Conservation (phyloP, 2,888 invertebrate species). For the Anaspis maculata region DNA sequence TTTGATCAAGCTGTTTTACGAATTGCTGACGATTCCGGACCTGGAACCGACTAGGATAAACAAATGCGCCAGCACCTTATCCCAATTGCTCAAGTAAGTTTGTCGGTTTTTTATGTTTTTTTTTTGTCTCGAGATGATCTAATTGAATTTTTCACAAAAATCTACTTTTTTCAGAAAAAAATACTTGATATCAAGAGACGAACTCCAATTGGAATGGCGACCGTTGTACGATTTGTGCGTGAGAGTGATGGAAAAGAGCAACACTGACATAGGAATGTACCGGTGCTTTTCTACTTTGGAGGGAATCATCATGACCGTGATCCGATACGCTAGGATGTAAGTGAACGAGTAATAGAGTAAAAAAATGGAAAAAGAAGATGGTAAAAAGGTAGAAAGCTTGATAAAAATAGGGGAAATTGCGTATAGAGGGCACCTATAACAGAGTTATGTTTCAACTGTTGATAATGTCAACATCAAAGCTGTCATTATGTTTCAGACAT, state of each 20-base stretch:
- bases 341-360: no score
- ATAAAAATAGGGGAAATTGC: no score
- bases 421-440: no score
- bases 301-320: constrained; percentile 29
- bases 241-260: constrained; percentile 49
- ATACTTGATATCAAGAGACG: constrained; percentile 66
- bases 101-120: constrained; percentile 1
- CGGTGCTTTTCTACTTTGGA: constrained; percentile 36
- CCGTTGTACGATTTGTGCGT: constrained; percentile 67
- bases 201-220: constrained; percentile 76
- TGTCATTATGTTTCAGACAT: no score
- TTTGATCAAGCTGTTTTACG: constrained; percentile 70
- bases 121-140: constrained; percentile 2
- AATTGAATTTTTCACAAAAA: constrained; percentile 3
- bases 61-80: constrained; percentile 61
- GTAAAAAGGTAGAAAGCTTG: no score
- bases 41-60: constrained; percentile 67
- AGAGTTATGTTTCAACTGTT: no score
- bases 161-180: constrained; percentile 54
- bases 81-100: constrained; percentile 67
- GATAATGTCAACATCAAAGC: no score
- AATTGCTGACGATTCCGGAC: constrained; percentile 67
- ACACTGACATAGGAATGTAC: constrained; percentile 52
- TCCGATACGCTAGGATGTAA: constrained; percentile 35
- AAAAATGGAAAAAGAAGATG: no score